Conservation (phyloP, 2,113 vertebrate species). For the Hiodon tergisus region DNA sequence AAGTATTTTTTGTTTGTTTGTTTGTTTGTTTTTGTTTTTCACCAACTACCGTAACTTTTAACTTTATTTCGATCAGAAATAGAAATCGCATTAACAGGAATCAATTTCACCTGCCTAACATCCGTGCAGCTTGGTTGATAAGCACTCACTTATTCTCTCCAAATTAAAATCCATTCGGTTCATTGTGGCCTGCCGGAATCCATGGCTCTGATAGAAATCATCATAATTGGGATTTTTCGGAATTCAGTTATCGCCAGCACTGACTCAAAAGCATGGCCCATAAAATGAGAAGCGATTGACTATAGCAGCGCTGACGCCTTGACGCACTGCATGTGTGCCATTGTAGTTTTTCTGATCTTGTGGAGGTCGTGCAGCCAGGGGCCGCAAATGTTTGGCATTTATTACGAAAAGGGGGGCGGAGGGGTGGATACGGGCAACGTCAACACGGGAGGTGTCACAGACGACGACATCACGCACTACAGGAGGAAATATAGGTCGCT, state of each 20-base stretch:
- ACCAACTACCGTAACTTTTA: background rate
- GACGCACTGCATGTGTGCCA: no score
- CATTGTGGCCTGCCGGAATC: background rate
- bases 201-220: background rate
- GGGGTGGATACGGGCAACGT: no score
- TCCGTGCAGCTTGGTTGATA: background rate
- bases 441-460: no score
- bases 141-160: background rate
- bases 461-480: no score
- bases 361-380: no score
- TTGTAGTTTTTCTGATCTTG: no score
- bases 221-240: constrained; percentile 4
- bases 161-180: constrained; percentile 13
- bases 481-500: no score
- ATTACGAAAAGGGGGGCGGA: no score
- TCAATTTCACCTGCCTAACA: background rate
- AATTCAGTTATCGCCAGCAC: background rate
- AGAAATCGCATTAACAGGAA: constrained; percentile 26
- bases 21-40: constrained; percentile 15
- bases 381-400: no score
- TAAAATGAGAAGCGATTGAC: background rate
- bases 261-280: background rate
- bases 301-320: background rate
- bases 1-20: constrained; percentile 1
- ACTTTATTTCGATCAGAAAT: background rate